Base-by-base conservation (phyloP, 2,797 vertebrate species). In the Aeoliscus strigatus region DNA sequence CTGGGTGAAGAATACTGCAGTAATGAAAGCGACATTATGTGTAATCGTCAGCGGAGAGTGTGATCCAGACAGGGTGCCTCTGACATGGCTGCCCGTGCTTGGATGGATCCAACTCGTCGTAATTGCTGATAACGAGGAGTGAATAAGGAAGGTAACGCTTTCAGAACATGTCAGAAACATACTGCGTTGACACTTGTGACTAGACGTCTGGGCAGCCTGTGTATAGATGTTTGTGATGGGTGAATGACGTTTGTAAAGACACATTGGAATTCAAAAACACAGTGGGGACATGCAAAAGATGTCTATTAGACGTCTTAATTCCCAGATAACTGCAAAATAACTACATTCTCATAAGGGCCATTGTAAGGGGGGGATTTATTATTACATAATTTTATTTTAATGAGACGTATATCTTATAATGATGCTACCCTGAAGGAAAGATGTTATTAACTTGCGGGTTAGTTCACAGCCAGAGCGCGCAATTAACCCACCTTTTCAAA, bases 311-410 rank as follows among this genome's bases (percentile, higher is more conserved):
- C 7, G 27, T 58, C 45, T 67, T 62, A 13, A 64, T 78, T 77
- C 57, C 42, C 45, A 17, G 15, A 59, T 34, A 43, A 66, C 45
- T 51, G 38, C 39, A 54, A 70, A 71, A 76, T 28, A 77, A 56
- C 34, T 1, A 27, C 32, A 66, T 62, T 42, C 67, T 71, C 60
- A 64, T 44, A 68, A 62, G 73, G 68, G 55, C 80, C 69, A 82
- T 72, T 67, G n/a, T n/a, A 43, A 52, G 63, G 61, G 50, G 51
- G 32, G 66, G 82, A 68, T 46, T 79, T 80, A 84, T 86, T 82
- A 83, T 86, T 85, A 86, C 71, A 71, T 72, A 53, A 51, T 82
- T 86, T 81, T 68, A 72, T 75, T 86, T 84, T 84, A 84, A 87
- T 80, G 77, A 77, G 66, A 49, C 66, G 79, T 75, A 67, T 77